These are phyloP conservation scores for Cataglyphis hispanica DNA, from an alignment of 1,140 invertebrate species.

Conservation along the genomic window DNA sequence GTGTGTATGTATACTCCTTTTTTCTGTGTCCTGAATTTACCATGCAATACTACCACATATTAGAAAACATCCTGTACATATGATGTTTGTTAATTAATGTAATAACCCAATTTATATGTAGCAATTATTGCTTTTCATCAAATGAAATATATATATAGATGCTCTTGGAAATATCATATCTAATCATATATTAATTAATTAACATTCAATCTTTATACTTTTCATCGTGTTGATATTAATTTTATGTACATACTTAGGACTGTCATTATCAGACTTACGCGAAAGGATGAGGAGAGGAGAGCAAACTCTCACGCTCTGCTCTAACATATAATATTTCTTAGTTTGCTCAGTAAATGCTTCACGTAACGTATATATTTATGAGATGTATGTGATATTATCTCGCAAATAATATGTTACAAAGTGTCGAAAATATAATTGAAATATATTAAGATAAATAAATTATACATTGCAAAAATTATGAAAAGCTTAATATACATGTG, in stretches of 20 bases:
- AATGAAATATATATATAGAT: not conserved
- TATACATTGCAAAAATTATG: not conserved
- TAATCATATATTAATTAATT: constrained; percentile 8
- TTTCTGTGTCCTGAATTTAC: too few relatives aligned
- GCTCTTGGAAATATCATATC: not conserved
- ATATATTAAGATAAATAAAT: not conserved
- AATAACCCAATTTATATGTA: too few relatives aligned
- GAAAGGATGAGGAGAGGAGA: not conserved
- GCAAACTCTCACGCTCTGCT: not conserved
- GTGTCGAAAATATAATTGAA: not conserved
- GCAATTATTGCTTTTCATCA: not conserved
- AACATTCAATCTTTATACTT: not conserved
- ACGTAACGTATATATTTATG: not conserved
- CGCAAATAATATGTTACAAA: not conserved
- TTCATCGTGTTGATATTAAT: not conserved
- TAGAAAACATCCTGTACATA: too few relatives aligned
- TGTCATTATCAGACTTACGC: constrained; percentile 29
- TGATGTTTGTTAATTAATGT: constrained; percentile 1
- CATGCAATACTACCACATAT: too few relatives aligned
- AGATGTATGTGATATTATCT: not conserved
- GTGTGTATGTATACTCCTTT: too few relatives aligned
- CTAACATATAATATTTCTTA: constrained; percentile 29
- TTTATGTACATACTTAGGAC: not conserved
- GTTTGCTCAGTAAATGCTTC: not conserved
- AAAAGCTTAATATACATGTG: not conserved